Base-by-base conservation (phyloP, 2,113 vertebrate species). In the Osmerus eperlanus region DNA sequence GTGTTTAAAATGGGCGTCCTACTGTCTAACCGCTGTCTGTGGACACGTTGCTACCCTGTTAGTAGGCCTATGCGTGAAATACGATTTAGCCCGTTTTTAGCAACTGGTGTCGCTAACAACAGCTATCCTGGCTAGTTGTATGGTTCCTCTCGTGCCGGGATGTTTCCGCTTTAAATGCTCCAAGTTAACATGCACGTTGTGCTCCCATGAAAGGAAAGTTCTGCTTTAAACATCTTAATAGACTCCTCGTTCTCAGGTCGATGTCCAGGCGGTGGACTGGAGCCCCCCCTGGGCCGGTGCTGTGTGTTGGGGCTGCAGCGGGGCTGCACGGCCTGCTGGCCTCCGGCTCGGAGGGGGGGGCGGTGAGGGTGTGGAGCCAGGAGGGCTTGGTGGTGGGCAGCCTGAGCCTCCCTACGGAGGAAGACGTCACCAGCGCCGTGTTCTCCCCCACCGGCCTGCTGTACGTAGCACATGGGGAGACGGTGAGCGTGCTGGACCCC, bases 291-390 rank as follows among this genome's bases (percentile, higher is more conserved):
- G 83, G 83, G 12, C 63, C 95, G 3, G 67, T 99, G 4, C 84
- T 98, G 67, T 97, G 96, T 76, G 87, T 96, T 18, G 76, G 79
- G 0, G 87, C 86, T 0, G 86, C 90, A 0, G 16, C 81, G 0
- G 94, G 86, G 78, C 65, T 81, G 0, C 93, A 95, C 0, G 92
- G 92, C 23, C 78, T 95, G 53, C 85, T 97, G 11, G 96, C 91
- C 21, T 98, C 96, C 0, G 96, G 97, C 1, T 94, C 92, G 0
- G 96, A 98, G 83, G 81, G 83, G 12, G 97, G 97, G 1, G 91
- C 94, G 70, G 90, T 99, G 47, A 83, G 86, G 0, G 71, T 95
- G 18, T 99, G 97, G 97, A 89, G 80, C 1, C 91, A 90, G 6
- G 93, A 91, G 1, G 95, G 94, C 1, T 47, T 28, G 21, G 77